Conservation (phyloP, 2,888 invertebrate species). For the Prosapia bicincta region DNA sequence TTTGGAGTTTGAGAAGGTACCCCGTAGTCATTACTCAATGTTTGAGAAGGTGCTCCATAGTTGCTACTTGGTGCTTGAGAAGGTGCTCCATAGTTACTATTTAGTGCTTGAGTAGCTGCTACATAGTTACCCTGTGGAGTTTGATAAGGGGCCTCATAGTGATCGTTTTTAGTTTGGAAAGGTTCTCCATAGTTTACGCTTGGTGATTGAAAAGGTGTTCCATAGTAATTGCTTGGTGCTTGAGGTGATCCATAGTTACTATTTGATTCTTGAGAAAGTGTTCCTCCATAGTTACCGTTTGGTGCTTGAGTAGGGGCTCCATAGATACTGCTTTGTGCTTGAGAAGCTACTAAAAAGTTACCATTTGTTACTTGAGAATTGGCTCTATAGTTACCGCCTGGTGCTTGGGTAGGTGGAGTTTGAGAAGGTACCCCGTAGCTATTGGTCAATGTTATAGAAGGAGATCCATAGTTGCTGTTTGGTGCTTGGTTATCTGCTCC, state of each 20-base stretch:
- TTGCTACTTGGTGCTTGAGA: conserved; percentile 29
- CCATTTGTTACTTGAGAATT: conserved; percentile 1
- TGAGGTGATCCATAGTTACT: conserved; percentile 41
- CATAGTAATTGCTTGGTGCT: conserved; percentile 36
- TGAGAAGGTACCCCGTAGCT: conserved; percentile 35
- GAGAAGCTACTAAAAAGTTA: not conserved
- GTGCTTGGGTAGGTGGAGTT: conserved; percentile 23
- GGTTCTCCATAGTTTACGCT: conserved; percentile 32
- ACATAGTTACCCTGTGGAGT: conserved; percentile 23
- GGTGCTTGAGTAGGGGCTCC: conserved; percentile 17
- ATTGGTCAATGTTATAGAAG: conserved; percentile 23
- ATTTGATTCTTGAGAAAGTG: conserved; percentile 35
- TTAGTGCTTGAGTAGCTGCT: conserved; percentile 8
- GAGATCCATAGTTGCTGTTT: conserved; percentile 22
- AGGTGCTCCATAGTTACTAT: conserved; percentile 18
- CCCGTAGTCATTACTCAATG: conserved; percentile 25
- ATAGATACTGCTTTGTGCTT: not conserved
- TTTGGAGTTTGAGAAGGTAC: conserved; percentile 31
- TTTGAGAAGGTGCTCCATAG: conserved; percentile 31
- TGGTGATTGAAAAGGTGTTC: conserved; percentile 30
- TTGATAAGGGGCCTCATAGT: conserved; percentile 35
- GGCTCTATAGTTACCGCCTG: conserved; percentile 12
- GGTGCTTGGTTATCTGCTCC: conserved; percentile 32
- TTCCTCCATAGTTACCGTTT: conserved; percentile 32
- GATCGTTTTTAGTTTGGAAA: conserved; percentile 28